Evolutionary conservation across 2,113 vertebrate genomes (phyloP).

Genomic region (Plestiodon gilberti): DNA sequence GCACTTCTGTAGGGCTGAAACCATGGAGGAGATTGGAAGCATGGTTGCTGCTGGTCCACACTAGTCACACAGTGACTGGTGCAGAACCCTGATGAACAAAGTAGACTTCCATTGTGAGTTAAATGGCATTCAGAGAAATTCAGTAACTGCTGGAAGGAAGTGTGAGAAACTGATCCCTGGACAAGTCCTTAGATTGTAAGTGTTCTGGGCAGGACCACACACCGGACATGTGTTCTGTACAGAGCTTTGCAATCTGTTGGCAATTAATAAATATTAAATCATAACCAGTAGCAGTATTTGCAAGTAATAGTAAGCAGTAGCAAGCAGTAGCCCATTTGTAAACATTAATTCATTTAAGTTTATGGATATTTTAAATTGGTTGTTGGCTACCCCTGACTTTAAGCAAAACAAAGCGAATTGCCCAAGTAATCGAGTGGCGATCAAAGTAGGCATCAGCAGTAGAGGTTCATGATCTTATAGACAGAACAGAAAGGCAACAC

Average conservation of each 20-base stretch:
- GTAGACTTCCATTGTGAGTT: background rate
- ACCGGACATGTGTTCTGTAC: background rate
- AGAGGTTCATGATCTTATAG: conserved; percentile 44
- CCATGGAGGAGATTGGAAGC: background rate
- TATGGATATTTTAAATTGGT: background rate
- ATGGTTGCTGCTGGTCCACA: background rate
- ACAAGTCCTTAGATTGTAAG: background rate
- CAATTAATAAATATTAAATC: background rate
- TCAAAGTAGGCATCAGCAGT: conserved; percentile 44
- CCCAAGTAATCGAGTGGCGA: background rate
- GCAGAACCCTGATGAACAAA: background rate
- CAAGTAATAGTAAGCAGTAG: background rate
- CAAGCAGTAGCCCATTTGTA: background rate
- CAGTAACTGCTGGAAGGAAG: too few species aligned
- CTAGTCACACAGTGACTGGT: background rate
- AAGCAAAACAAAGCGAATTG: background rate
- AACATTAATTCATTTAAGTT: background rate
- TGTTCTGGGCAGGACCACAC: background rate
- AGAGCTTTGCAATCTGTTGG: background rate
- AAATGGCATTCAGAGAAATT: background rate
- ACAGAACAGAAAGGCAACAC: conserved; percentile 50
- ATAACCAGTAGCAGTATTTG: background rate
- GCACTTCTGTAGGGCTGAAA: background rate
- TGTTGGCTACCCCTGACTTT: background rate
- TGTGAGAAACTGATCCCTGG: background rate